Conservation (phyloP, 2,888 invertebrate species). For the Brenthis hecate region DNA sequence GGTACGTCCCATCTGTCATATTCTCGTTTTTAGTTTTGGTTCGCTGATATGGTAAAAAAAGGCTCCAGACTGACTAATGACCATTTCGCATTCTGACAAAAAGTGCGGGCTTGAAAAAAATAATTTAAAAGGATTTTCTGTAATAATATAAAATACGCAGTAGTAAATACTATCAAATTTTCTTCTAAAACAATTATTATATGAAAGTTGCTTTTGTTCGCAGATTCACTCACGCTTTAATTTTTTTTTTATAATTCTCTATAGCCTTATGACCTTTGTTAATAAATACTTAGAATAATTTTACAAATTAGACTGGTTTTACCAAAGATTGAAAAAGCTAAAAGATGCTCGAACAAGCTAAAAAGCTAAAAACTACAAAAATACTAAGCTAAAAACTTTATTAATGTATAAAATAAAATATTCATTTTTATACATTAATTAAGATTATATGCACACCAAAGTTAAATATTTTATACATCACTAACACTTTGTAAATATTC, state of each 20-base stretch:
- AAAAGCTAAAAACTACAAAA: too few relatives aligned
- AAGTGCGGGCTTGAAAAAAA: background rate
- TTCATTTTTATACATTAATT: background rate
- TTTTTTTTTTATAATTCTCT: too few relatives aligned
- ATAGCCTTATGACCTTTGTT: too few relatives aligned
- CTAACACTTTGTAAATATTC: constrained; percentile 9
- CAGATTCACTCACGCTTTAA: too few relatives aligned
- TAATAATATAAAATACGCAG: background rate
- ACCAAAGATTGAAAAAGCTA: too few relatives aligned
- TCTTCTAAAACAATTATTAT: too few relatives aligned
- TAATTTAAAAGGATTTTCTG: background rate
- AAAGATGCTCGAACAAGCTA: too few relatives aligned
- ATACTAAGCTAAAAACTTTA: too few relatives aligned
- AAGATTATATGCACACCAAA: constrained; percentile 1
- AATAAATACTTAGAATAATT: too few relatives aligned
- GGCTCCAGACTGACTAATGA: constrained; percentile 7
- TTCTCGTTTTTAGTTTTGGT: constrained; percentile 5
- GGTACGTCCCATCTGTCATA: background rate
- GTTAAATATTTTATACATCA: constrained; percentile 6
- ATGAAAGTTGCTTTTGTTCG: too few relatives aligned
- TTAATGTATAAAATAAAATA: too few relatives aligned
- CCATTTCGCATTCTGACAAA: background rate
- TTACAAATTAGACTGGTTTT: too few relatives aligned
- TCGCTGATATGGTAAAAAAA: constrained; percentile 2
- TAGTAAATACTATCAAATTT: background rate